These are phyloP conservation scores for Candidula unifasciata DNA, from an alignment of 2,888 invertebrate species.

Conservation along the genomic window DNA sequence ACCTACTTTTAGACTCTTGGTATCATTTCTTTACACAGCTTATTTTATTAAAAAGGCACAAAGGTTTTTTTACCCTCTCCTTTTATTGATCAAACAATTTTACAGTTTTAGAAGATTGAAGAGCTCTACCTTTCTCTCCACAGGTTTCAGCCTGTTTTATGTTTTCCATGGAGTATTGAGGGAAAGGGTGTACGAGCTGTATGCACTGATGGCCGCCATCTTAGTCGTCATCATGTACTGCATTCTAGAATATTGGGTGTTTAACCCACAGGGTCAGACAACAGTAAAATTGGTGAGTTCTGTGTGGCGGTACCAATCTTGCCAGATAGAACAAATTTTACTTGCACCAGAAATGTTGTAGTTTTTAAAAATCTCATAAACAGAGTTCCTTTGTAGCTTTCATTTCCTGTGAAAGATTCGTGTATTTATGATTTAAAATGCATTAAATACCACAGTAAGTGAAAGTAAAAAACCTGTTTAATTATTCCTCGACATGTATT, in stretches of 20 bases:
- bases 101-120: background rate
- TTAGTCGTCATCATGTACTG: conserved; percentile 71
- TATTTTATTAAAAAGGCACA: too few relatives aligned
- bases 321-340: background rate
- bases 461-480: too few relatives aligned
- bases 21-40: too few relatives aligned
- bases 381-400: too few relatives aligned
- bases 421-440: too few relatives aligned
- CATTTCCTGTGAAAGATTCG: too few relatives aligned
- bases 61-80: background rate
- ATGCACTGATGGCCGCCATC: conserved; percentile 71
- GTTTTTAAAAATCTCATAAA: background rate
- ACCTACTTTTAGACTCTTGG: too few relatives aligned
- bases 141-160: conserved; percentile 73
- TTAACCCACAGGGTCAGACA: conserved; percentile 60
- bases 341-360: background rate
- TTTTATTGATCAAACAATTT: background rate
- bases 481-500: too few relatives aligned
- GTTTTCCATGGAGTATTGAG: conserved; percentile 72
- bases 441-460: too few relatives aligned
- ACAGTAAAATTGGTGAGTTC: conserved; percentile 70
- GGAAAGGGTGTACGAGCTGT: conserved; percentile 72
- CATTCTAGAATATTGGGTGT: conserved; percentile 67
- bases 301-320: too few relatives aligned
- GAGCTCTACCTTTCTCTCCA: conserved; percentile 43